These are phyloP conservation scores for Stramonita haemastoma DNA, from an alignment of 2,888 invertebrate species.

Conservation along the genomic window DNA sequence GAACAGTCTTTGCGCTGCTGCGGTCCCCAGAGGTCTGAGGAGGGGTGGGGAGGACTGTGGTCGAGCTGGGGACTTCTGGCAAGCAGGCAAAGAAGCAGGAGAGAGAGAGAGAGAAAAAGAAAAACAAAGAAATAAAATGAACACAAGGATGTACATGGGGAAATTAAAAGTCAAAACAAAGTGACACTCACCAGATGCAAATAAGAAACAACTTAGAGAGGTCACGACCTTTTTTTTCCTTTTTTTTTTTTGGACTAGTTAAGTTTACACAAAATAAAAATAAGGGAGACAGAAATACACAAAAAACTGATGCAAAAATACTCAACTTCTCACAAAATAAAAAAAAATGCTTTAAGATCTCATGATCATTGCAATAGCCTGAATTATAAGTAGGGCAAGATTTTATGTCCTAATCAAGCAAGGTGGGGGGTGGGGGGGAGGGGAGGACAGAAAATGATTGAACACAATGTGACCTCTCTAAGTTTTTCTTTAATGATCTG, in stretches of 20 bases:
- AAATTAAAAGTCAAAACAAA: neutral
- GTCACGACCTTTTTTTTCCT: neutral
- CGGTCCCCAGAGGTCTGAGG: neutral
- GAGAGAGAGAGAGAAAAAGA: neutral
- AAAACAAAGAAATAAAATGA: neutral
- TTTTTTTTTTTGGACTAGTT: too few species aligned
- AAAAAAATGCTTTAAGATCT: neutral
- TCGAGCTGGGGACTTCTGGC: constrained; percentile 35
- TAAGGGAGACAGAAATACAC: too few species aligned
- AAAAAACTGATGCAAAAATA: neutral
- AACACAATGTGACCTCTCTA: constrained; percentile 2
- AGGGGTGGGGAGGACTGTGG: constrained; percentile 22
- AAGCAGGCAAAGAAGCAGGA: constrained; percentile 40
- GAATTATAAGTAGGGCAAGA: neutral
- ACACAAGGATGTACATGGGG: neutral
- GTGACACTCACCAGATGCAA: neutral
- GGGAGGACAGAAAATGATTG: neutral
- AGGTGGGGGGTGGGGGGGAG: too few species aligned
- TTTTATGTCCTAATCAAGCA: too few species aligned
- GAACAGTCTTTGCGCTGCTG: constrained; percentile 8
- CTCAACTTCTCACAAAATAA: neutral
- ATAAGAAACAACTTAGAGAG: neutral
- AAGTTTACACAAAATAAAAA: too few species aligned
- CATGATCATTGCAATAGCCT: neutral
- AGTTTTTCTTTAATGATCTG: neutral